Evolutionary conservation across 2,888 invertebrate species (phyloP).

Genomic region (Nomada goodeniana): DNA sequence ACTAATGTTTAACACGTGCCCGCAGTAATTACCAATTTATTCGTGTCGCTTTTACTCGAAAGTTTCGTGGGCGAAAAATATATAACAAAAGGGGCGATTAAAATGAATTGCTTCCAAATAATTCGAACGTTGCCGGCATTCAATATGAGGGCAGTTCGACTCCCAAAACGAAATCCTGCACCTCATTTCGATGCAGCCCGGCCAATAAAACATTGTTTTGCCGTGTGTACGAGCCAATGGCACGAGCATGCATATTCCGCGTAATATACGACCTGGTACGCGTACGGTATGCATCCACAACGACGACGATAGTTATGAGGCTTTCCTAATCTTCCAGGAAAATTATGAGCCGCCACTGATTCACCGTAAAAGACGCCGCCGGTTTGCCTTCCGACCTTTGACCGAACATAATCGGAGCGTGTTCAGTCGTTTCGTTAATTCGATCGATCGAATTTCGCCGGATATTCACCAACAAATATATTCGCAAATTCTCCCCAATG

Average conservation of each 20-base stretch:
- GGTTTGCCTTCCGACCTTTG: constrained; percentile 56
- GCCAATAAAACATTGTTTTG: constrained; percentile 57
- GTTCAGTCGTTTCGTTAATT: constrained; percentile 13
- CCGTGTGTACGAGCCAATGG: constrained; percentile 45
- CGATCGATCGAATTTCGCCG: constrained; percentile 31
- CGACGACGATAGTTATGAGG: constrained; percentile 60
- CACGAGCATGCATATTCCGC: constrained; percentile 34
- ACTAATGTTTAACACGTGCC: not conserved
- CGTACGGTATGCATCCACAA: constrained; percentile 32
- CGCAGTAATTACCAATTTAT: not conserved
- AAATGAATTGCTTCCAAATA: not conserved
- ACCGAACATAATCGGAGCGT: constrained; percentile 41
- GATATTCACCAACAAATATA: not conserved
- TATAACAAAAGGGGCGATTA: not conserved
- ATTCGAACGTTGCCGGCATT: not conserved
- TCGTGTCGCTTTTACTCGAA: not conserved
- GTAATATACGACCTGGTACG: constrained; percentile 49
- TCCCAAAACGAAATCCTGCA: not conserved
- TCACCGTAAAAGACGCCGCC: constrained; percentile 26
- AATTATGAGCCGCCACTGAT: constrained; percentile 53
- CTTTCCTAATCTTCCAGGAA: constrained; percentile 64
- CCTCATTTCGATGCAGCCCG: not conserved
- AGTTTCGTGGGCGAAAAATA: no score
- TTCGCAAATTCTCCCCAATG: not conserved
- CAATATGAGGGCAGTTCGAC: not conserved